Conservation (phyloP, 2,888 invertebrate species). For the Cantharis rufa region DNA sequence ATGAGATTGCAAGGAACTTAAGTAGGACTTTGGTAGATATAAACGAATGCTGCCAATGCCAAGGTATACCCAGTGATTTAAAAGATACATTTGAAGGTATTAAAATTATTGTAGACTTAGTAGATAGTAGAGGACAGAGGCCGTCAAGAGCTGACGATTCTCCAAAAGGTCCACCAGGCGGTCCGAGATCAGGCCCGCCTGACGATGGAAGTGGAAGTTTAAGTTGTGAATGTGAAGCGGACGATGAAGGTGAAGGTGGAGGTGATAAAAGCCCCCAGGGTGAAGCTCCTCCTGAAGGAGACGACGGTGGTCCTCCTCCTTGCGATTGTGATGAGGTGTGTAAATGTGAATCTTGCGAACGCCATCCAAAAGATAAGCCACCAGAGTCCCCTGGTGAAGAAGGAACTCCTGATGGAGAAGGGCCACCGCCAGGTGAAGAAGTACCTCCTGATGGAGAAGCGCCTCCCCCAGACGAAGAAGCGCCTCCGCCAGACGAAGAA, state of each 20-base stretch:
- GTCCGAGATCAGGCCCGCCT: background rate
- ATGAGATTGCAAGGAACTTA: constrained; percentile 46
- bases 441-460: background rate
- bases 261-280: too few relatives aligned
- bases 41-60: constrained; percentile 6
- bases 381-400: background rate
- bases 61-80: constrained; percentile 43
- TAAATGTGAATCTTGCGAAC: too few relatives aligned
- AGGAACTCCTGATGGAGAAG: background rate
- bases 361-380: too few relatives aligned
- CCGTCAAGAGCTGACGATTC: background rate
- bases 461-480: background rate
- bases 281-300: background rate
- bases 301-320: too few relatives aligned
- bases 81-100: constrained; percentile 46
- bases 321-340: too few relatives aligned
- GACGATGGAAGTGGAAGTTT: background rate
- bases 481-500: background rate
- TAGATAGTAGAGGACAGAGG: constrained; percentile 22
- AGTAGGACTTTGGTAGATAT: constrained; percentile 41
- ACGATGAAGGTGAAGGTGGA: background rate
- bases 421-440: background rate
- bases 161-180: background rate
- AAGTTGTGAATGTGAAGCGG: background rate
- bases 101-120: constrained; percentile 47